A percentile compares a stretch with the other conserved stretches of the same genome.
Conservation (phyloP, 2,113 vertebrate species). For the Rhipidura dahli region DNA sequence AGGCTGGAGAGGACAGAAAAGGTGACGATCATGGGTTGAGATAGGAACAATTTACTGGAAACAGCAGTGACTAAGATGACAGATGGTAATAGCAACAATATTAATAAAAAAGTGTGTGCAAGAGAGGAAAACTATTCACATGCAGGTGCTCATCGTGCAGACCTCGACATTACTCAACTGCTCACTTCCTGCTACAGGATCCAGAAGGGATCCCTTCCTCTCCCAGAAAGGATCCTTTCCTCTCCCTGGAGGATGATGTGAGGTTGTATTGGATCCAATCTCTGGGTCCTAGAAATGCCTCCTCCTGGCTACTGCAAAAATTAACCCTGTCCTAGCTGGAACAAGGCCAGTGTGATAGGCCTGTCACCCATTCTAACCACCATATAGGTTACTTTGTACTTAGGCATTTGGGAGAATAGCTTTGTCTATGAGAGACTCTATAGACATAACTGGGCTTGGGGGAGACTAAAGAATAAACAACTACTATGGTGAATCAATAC, state of each 20-base stretch:
- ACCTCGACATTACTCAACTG: not conserved
- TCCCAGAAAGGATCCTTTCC: not conserved
- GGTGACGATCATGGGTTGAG: not conserved
- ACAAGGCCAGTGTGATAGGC: not conserved
- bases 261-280: not conserved
- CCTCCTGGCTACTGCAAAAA: not conserved
- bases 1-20: not conserved
- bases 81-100: not conserved
- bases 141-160: not conserved
- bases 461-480: not conserved
- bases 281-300: not conserved
- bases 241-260: not conserved
- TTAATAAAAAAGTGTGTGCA: not conserved
- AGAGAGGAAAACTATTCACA: not conserved
- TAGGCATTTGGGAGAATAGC: not conserved
- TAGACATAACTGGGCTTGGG: not conserved
- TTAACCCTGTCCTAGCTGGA: not conserved
- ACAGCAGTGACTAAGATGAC: not conserved
- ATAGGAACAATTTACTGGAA: not conserved
- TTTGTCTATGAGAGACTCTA: not conserved
- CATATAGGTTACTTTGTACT: not conserved
- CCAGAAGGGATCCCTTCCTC: not conserved
- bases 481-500: not conserved
- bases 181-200: accelerated
- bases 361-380: not conserved